Conservation (phyloP, 2,797 vertebrate genomes). For the Tachyglossus aculeatus region DNA sequence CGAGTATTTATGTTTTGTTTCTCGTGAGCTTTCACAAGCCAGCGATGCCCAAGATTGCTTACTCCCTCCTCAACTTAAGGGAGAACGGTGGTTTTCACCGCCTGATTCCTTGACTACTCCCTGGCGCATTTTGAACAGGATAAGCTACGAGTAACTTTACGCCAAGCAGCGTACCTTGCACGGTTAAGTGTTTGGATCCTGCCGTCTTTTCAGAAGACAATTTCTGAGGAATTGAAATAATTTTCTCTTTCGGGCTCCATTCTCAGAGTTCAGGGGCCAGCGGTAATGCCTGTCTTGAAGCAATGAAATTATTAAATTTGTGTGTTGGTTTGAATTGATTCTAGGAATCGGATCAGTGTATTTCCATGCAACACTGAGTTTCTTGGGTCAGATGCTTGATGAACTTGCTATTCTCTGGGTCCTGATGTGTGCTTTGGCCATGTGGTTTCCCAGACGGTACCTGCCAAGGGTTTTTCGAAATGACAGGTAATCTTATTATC, state of each 20-base stretch:
- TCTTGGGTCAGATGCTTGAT: slow-evolving; percentile 97
- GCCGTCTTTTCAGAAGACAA: too few relatives aligned
- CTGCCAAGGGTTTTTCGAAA: slow-evolving; percentile 91
- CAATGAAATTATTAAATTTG: not conserved
- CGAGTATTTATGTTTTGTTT: slow-evolving; percentile 25
- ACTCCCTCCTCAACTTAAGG: slow-evolving; percentile 8
- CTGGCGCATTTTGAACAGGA: not conserved
- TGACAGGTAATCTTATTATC: slow-evolving; percentile 87
- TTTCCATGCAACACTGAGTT: slow-evolving; percentile 97
- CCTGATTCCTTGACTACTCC: not conserved
- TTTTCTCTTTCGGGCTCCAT: too few relatives aligned
- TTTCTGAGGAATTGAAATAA: too few relatives aligned
- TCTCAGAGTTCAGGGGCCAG: too few relatives aligned
- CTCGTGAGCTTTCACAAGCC: slow-evolving; percentile 30
- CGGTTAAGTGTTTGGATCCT: not conserved
- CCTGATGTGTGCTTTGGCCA: slow-evolving; percentile 95
- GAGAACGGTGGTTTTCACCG: slow-evolving; percentile 11
- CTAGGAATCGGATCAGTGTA: slow-evolving; percentile 97
- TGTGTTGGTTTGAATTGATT: slow-evolving; percentile 39
- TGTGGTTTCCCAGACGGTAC: slow-evolving; percentile 98
- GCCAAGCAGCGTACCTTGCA: not conserved
- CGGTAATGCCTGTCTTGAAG: not conserved
- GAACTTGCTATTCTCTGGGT: slow-evolving; percentile 97
- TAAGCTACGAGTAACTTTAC: not conserved
- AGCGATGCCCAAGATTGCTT: slow-evolving; percentile 7